Evolutionary conservation across 2,888 invertebrate species (phyloP).

Genomic region (Brachyopa scutellaris): DNA sequence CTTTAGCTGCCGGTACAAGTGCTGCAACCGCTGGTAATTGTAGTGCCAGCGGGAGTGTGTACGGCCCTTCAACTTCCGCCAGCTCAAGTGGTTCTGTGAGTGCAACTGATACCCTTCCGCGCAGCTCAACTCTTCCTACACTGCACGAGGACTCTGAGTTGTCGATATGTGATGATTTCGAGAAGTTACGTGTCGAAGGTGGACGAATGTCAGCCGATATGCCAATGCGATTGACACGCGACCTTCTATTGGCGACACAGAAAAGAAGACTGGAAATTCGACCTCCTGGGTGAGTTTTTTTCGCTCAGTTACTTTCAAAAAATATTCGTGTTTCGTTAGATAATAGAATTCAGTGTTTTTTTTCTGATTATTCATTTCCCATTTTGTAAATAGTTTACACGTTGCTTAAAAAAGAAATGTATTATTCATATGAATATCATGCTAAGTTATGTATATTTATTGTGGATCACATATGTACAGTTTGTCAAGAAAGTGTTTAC

Average conservation of each 20-base stretch:
- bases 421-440: conserved; percentile 11
- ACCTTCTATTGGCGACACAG: conserved; percentile 91
- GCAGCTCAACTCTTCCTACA: conserved; percentile 87
- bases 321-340: conserved; percentile 20
- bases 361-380: conserved; percentile 18
- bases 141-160: conserved; percentile 93
- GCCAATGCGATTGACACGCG: conserved; percentile 88
- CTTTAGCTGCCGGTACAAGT: conserved; percentile 66
- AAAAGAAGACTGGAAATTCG: conserved; percentile 86
- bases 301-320: neutral
- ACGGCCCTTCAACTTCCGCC: conserved; percentile 81
- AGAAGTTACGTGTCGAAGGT: conserved; percentile 78
- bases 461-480: no score
- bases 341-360: conserved; percentile 9
- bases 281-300: conserved; percentile 84
- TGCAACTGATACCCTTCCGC: conserved; percentile 82
- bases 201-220: conserved; percentile 79
- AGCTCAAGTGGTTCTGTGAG: conserved; percentile 81
- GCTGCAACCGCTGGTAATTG: conserved; percentile 78
- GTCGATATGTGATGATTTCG: conserved; percentile 81
- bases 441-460: conserved; percentile 29
- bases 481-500: no score
- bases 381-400: conserved; percentile 49
- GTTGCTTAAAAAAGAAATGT: conserved; percentile 31
- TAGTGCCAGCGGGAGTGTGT: conserved; percentile 81